Conservation (phyloP, 2,888 invertebrate genomes). For the Dione vanillae region DNA sequence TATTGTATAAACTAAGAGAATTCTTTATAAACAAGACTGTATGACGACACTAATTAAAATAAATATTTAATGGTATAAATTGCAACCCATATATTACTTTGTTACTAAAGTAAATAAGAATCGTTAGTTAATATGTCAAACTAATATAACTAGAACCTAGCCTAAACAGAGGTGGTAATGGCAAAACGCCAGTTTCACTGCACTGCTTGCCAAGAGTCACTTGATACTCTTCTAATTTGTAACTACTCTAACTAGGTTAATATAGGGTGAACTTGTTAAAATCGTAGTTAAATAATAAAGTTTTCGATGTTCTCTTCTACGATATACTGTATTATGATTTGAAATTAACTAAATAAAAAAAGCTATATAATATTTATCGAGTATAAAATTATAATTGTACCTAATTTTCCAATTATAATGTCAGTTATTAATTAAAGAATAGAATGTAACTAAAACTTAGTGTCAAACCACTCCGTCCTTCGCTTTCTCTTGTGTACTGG, state of each 20-base stretch:
- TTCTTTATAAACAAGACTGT: background rate
- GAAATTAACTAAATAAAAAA: too few relatives aligned
- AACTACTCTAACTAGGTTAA: conserved; percentile 51
- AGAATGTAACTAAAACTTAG: too few relatives aligned
- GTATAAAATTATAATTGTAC: too few relatives aligned
- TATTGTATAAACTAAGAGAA: background rate
- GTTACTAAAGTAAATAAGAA: conserved; percentile 48
- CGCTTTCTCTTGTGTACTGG: too few relatives aligned
- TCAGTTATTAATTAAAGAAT: too few relatives aligned
- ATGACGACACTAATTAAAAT: conserved; percentile 14
- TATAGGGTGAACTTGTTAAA: background rate
- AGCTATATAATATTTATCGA: too few relatives aligned
- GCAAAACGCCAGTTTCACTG: conserved; percentile 66
- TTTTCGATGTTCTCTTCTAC: too few relatives aligned
- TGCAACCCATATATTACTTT: conserved; percentile 40
- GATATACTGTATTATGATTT: too few relatives aligned
- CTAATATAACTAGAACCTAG: conserved; percentile 62
- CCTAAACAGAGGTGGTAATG: conserved; percentile 67
- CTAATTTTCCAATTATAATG: too few relatives aligned
- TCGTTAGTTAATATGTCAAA: conserved; percentile 53
- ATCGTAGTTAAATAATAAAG: background rate
- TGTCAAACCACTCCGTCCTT: too few relatives aligned
- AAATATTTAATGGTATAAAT: conserved; percentile 36
- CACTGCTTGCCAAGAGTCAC: conserved; percentile 68
- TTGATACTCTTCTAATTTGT: conserved; percentile 70